Evolutionary conservation across 2,113 vertebrate species (phyloP).

Genomic region (Cottus gobio): DNA sequence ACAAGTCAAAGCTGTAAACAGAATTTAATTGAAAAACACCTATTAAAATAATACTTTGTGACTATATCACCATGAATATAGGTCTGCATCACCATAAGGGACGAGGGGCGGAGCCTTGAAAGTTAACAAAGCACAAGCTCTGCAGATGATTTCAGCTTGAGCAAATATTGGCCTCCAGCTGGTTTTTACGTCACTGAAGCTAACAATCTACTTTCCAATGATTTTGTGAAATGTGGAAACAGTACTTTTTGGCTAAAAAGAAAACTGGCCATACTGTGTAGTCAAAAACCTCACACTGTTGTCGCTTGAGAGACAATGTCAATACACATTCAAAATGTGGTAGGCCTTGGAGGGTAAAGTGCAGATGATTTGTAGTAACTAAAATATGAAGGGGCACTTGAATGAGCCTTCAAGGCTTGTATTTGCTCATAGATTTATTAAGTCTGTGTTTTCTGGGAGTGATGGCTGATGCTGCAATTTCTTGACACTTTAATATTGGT

Average conservation of each 20-base stretch:
- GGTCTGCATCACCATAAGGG: background rate
- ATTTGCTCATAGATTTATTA: background rate
- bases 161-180: constrained; percentile 21
- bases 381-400: background rate
- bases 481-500: background rate
- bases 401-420: background rate
- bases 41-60: background rate
- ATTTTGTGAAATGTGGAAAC: constrained; percentile 85
- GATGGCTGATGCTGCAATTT: background rate
- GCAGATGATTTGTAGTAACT: background rate
- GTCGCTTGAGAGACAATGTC: background rate
- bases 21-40: background rate
- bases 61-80: background rate
- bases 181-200: background rate
- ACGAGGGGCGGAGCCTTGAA: background rate
- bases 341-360: background rate
- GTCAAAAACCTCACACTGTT: background rate
- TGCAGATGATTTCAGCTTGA: constrained; percentile 24
- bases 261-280: background rate
- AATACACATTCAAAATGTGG: background rate
- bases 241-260: background rate
- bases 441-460: background rate
- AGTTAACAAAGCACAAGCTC: constrained; percentile 6
- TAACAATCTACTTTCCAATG: constrained; percentile 75
- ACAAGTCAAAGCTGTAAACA: constrained; percentile 1